phyloP scores from a whole-genome alignment of 2,113 vertebrate species.

The Mixornis gularis region DNA sequence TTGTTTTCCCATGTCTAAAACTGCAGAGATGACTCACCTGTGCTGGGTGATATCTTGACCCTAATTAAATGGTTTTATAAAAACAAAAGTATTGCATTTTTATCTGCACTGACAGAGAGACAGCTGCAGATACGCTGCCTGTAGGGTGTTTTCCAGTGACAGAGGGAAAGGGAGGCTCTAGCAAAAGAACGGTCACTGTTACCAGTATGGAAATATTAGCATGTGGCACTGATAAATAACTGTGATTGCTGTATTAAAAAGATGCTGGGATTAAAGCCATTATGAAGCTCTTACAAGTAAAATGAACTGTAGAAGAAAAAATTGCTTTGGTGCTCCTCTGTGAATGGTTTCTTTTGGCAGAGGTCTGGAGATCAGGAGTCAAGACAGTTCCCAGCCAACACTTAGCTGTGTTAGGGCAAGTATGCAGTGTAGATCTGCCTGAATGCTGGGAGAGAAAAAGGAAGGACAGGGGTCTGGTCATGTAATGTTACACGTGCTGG shows the following conservation, averaged over 20 bases:
- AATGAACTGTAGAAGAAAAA: not conserved
- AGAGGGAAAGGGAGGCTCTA: not conserved
- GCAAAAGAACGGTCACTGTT: not conserved
- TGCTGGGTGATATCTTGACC: not conserved
- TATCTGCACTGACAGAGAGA: not conserved
- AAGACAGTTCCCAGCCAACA: not conserved
- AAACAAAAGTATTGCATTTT: not conserved
- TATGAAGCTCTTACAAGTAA: not conserved
- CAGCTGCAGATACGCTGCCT: not conserved
- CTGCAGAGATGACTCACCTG: not conserved
- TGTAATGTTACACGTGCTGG: not conserved
- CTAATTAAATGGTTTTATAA: not conserved
- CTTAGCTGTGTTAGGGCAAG: not conserved
- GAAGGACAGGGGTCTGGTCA: not conserved
- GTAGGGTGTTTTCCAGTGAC: not conserved
- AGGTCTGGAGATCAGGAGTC: not conserved
- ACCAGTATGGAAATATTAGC: not conserved
- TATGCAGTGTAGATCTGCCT: not conserved
- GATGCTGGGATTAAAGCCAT: not conserved
- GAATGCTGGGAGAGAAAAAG: not conserved
- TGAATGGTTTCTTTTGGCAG: not conserved
- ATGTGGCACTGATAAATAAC: not conserved
- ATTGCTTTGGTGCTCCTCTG: not conserved
- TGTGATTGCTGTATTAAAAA: not conserved
- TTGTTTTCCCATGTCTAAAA: not conserved